A percentile compares a stretch with the other conserved stretches of the same genome.
phyloP scores from a whole-genome alignment of 2,888 invertebrate genomes.

The Chrysotoxum bicinctum region DNA sequence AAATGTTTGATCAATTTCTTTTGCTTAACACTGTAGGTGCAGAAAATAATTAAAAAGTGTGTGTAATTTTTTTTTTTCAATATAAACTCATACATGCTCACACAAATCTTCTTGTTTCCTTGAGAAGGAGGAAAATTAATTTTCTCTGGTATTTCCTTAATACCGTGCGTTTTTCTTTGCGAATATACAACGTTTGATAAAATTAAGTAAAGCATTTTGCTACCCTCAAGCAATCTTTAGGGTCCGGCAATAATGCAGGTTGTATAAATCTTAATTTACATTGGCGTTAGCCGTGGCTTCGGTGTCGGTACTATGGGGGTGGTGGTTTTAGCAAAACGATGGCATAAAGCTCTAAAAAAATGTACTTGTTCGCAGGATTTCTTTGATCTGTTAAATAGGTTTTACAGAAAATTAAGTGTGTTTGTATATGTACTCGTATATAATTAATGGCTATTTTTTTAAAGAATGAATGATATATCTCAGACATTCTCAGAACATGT shows the following conservation, averaged over 20 bases:
- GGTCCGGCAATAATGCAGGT: constrained; percentile 42
- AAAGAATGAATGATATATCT: constrained; percentile 22
- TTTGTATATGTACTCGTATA: neutral
- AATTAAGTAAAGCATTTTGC: constrained; percentile 27
- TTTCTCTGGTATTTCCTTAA: constrained; percentile 39
- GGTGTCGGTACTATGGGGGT: neutral
- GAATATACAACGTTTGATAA: constrained; percentile 16
- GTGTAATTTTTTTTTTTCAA: constrained; percentile 5
- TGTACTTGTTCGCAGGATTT: constrained; percentile 38
- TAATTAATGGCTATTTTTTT: constrained; percentile 6
- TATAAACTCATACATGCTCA: constrained; percentile 1
- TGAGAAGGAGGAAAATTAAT: constrained; percentile 53
- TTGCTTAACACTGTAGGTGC: neutral
- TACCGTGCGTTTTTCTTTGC: constrained; percentile 15
- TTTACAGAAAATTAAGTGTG: neutral
- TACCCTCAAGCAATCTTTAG: constrained; percentile 32
- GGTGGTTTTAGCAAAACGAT: neutral
- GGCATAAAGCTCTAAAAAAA: constrained; percentile 16
- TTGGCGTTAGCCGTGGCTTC: neutral
- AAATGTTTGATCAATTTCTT: neutral
- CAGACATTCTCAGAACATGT: neutral
- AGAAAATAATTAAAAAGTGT: neutral
- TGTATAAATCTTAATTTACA: constrained; percentile 22
- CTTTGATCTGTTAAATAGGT: constrained; percentile 52
- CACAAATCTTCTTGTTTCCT: constrained; percentile 5